Evolutionary conservation across 2,888 invertebrate genomes (phyloP), one percentile per base, ranked within the genome.

Genomic region (Cheilosia impressa): DNA sequence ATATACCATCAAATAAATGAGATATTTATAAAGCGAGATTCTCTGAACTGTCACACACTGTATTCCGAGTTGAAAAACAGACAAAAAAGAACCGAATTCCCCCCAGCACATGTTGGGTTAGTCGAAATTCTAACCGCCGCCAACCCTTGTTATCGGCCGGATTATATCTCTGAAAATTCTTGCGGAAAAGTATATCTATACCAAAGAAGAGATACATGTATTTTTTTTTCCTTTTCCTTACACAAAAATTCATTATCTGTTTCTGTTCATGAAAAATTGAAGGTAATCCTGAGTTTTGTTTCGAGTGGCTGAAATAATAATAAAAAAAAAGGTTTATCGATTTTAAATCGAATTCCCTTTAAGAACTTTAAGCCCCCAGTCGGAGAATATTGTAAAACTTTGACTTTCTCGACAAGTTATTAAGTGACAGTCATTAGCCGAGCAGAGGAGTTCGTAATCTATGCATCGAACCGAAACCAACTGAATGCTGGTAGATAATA

Each of bases 351-450:
- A 22, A 27, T 60, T 43, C 24, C 7, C 45, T 57, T 58, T 71
- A 47, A 57, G 24, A 76, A 50, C 75, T 75, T 43, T 58, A 60
- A 69, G 17, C n/a, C 55, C 22, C 19, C 17, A 43, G 17, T 13
- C 10, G n/a, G 4, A 6, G 13, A 15, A 45, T 5, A 24, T 22
- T 45, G 43, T 58, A 9, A 7, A 24, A 57, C 62, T 65, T 75
- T 75, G 27, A 41, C 57, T 65, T 57, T 57, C 38, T 19, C 50
- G 57, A 53, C 43, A 34, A 73, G 55, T 78, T 83, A 78, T 78
- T 73, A 73, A 83, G 73, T 75, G 78, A 73, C 79, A 79, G 79
- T 58, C 79, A 84, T 79, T 79, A 78, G 79, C 79, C 45, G 38
- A 43, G 31, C 10, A 13, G 27, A 27, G n/a, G 77, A 72, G 38